Evolutionary conservation across 1,140 invertebrate genomes (phyloP).

Genomic region (Druon quercuslanigerum): DNA sequence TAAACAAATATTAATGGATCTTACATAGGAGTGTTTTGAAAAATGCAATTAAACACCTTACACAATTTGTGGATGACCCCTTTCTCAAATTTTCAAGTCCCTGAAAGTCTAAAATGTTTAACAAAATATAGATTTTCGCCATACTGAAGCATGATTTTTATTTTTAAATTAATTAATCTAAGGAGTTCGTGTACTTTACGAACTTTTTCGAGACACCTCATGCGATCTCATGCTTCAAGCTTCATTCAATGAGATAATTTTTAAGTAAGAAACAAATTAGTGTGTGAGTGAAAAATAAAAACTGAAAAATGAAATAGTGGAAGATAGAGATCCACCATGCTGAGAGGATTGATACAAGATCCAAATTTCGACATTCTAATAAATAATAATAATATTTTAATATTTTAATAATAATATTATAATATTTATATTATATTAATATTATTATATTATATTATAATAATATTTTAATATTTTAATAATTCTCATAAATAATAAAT

Average conservation of each 20-base stretch:
- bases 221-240: conserved; percentile 22
- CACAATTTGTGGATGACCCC: not conserved
- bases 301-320: conserved; percentile 31
- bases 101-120: not conserved
- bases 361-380: no score
- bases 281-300: conserved; percentile 31
- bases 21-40: no score
- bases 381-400: no score
- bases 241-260: not conserved
- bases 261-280: not conserved
- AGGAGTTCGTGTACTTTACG: not conserved
- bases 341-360: no score
- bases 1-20: no score
- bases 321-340: not conserved
- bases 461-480: no score
- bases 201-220: not conserved
- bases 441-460: no score
- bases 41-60: not conserved
- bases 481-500: no score
- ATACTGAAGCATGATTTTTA: conserved; percentile 15
- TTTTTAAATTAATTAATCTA: conserved; percentile 14
- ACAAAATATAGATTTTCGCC: not conserved
- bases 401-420: no score
- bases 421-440: no score
- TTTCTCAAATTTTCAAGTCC: no score